Evolutionary conservation across 2,888 invertebrate species (phyloP).

Genomic region (Celastrina argiolus): DNA sequence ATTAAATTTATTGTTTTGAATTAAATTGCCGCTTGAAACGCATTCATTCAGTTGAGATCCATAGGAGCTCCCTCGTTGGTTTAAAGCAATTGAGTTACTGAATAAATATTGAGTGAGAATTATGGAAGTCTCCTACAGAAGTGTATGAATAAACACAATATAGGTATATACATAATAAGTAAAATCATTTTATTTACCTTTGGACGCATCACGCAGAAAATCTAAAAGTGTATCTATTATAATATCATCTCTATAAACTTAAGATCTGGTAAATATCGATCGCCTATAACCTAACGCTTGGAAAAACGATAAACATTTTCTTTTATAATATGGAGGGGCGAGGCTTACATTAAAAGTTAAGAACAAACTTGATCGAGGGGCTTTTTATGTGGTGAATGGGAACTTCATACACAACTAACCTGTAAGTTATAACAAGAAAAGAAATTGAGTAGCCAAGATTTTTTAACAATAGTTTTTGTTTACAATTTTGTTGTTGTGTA

Average conservation of each 20-base stretch:
- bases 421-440: constrained; percentile 33
- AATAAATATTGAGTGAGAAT: too few relatives aligned
- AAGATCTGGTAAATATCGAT: constrained; percentile 2
- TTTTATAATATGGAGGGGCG: constrained; percentile 33
- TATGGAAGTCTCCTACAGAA: too few relatives aligned
- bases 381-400: constrained; percentile 37
- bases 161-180: too few relatives aligned
- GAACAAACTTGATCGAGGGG: constrained; percentile 43
- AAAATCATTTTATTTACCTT: too few relatives aligned
- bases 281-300: constrained; percentile 30
- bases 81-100: too few relatives aligned
- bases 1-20: not conserved
- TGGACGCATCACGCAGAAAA: too few relatives aligned
- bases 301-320: constrained; percentile 38
- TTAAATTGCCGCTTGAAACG: too few relatives aligned
- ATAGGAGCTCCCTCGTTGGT: too few relatives aligned
- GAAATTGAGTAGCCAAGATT: not conserved
- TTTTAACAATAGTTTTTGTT: not conserved
- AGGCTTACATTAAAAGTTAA: constrained; percentile 57
- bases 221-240: too few relatives aligned
- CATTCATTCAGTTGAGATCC: too few relatives aligned
- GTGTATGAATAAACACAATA: too few relatives aligned
- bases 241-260: too few relatives aligned
- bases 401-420: constrained; percentile 40
- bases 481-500: not conserved